Percentiles rank a stretch among this genome's conserved stretches.
These are phyloP conservation scores for Harpegnathos saltator DNA, from an alignment of 1,140 invertebrate genomes.

Conservation along the genomic window DNA sequence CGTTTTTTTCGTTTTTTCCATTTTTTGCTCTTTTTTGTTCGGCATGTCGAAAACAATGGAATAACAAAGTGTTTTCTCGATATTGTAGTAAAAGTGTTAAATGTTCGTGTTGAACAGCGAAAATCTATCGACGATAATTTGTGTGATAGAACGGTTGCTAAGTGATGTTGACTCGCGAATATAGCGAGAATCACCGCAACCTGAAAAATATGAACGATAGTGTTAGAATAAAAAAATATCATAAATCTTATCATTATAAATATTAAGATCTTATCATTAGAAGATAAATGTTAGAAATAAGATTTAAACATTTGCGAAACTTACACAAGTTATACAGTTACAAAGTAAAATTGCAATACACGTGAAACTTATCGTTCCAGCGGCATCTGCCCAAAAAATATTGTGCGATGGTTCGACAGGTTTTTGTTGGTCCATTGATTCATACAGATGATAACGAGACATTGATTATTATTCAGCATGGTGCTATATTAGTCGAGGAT, in stretches of 20 bases:
- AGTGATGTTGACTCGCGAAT: constrained; percentile 53
- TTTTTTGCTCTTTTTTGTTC: constrained; percentile 66
- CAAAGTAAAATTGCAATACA: neutral
- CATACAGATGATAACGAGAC: constrained; percentile 74
- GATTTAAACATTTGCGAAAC: neutral
- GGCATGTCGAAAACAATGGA: neutral
- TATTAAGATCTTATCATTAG: neutral
- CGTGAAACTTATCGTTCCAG: constrained; percentile 16
- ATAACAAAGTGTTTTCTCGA: neutral
- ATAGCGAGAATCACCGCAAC: neutral
- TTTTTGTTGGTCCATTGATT: constrained; percentile 81
- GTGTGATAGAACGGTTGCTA: constrained; percentile 35
- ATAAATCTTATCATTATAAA: neutral
- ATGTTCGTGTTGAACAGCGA: neutral
- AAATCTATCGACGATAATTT: neutral
- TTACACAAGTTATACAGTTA: constrained; percentile 54
- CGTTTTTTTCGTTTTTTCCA: constrained; percentile 65
- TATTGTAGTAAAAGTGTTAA: constrained; percentile 5
- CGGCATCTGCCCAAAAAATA: constrained; percentile 70
- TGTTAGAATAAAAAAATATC: constrained; percentile 2
- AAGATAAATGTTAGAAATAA: neutral
- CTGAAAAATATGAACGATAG: neutral
- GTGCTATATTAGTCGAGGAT: constrained; percentile 83
- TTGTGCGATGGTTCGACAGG: constrained; percentile 74
- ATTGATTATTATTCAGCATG: constrained; percentile 82